These are phyloP conservation scores for Siniperca obscura DNA, from an alignment of 2,797 vertebrate species.

Conservation along the genomic window DNA sequence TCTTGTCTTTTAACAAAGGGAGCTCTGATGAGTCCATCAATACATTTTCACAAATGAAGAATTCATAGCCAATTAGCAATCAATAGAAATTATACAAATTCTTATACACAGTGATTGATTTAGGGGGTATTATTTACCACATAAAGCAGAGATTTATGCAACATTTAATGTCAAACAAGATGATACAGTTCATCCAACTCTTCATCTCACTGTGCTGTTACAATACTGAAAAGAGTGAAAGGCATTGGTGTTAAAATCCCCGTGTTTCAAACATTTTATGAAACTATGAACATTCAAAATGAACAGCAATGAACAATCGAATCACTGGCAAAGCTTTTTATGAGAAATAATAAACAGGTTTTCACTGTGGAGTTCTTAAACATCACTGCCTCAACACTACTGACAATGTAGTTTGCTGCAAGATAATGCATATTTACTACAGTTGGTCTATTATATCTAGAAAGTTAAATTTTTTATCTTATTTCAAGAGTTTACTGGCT, in stretches of 20 bases:
- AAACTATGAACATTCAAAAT: slow-evolving; percentile 9
- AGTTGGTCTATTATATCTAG: background rate
- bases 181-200: background rate
- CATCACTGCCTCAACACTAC: background rate
- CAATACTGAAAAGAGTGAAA: background rate
- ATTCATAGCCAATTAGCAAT: slow-evolving; percentile 7
- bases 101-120: background rate
- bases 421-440: background rate
- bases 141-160: background rate
- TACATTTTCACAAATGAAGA: slow-evolving; percentile 1
- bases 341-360: background rate
- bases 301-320: slow-evolving; percentile 14
- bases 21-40: slow-evolving; percentile 40
- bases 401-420: background rate
- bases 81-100: background rate
- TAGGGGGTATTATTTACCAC: background rate
- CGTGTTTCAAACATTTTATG: background rate
- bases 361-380: background rate
- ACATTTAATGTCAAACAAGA: background rate
- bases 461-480: background rate
- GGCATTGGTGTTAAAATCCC: background rate
- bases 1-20: slow-evolving; percentile 41
- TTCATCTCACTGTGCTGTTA: background rate
- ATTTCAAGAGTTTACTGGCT: background rate
- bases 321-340: slow-evolving; percentile 17